phyloP scores from a whole-genome alignment of 2,113 vertebrate genomes.

The Zosterops pallidus region DNA sequence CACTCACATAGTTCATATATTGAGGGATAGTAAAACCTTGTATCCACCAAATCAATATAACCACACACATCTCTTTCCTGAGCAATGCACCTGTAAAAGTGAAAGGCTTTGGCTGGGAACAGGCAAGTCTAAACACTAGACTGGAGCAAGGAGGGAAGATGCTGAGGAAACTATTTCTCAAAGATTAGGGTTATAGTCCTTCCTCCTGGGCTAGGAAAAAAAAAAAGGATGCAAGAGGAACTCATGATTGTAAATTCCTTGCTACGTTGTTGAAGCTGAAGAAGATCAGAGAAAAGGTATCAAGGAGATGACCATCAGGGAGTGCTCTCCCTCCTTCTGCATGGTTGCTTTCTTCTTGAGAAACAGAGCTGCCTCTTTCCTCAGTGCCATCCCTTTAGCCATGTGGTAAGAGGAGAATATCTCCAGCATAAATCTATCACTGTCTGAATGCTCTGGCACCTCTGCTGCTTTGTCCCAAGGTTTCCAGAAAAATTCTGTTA shows the following conservation, averaged over 20 bases:
- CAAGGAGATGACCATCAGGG: neutral
- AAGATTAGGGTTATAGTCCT: neutral
- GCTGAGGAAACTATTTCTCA: neutral
- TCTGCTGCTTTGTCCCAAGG: neutral
- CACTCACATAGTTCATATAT: neutral
- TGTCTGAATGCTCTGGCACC: neutral
- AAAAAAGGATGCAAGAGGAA: neutral
- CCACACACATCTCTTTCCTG: neutral
- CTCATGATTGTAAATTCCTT: neutral
- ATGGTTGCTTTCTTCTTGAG: neutral
- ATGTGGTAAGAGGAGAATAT: neutral
- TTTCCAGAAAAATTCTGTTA: conserved; percentile 35
- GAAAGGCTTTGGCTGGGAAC: neutral
- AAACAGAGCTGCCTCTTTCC: neutral
- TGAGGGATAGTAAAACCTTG: neutral
- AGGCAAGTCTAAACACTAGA: neutral
- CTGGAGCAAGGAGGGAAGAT: neutral
- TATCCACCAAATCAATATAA: neutral
- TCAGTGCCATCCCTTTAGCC: neutral
- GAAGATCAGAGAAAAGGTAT: neutral
- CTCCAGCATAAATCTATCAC: neutral
- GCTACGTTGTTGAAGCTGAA: neutral
- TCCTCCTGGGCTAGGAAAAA: neutral
- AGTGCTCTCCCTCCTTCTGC: neutral
- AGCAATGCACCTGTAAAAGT: neutral